A percentile compares a stretch with the other conserved stretches of the same genome.
phyloP scores from a whole-genome alignment of 2,797 vertebrate genomes.

The Alauda arvensis region DNA sequence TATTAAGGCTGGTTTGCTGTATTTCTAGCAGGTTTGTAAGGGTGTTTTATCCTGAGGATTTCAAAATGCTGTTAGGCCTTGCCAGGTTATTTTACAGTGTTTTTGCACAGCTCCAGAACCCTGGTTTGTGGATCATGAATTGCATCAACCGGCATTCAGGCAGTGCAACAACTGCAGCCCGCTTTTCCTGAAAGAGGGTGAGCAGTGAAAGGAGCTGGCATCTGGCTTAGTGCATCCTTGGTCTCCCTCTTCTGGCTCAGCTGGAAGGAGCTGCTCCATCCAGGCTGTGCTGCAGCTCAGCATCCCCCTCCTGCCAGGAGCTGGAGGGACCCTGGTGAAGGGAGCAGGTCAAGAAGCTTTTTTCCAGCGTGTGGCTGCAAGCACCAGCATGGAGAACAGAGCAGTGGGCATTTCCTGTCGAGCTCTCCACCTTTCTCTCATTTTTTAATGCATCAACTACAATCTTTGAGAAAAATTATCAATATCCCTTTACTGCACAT shows the following conservation, averaged over 20 bases:
- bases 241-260: conserved; percentile 59
- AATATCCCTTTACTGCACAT: background rate
- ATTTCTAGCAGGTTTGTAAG: background rate
- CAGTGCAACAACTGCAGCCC: background rate
- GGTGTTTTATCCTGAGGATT: accelerated
- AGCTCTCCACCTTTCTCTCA: background rate
- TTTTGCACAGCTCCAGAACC: background rate
- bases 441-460: background rate
- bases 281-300: background rate
- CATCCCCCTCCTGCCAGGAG: background rate
- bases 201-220: background rate
- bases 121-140: accelerated
- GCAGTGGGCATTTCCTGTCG: background rate
- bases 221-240: conserved; percentile 23
- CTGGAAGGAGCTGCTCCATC: background rate
- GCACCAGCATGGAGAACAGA: background rate
- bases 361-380: accelerated
- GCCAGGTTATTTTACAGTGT: background rate
- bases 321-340: background rate
- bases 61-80: background rate
- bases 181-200: background rate
- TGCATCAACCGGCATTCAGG: background rate
- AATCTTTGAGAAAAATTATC: background rate
- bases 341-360: accelerated
- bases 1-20: background rate